These are phyloP conservation scores for Isichthys henryi DNA, from an alignment of 2,113 vertebrate genomes.

Conservation along the genomic window DNA sequence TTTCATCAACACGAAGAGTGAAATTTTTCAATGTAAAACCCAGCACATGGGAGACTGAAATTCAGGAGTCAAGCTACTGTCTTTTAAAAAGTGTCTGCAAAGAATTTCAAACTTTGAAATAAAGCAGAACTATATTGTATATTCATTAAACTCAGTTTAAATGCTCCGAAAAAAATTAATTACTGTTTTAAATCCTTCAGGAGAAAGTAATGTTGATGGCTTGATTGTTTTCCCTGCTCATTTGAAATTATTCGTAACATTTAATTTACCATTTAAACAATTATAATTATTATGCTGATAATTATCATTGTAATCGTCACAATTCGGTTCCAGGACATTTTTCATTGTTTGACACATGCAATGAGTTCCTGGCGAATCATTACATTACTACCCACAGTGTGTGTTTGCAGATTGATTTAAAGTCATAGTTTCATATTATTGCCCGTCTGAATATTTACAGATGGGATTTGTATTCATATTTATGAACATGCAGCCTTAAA, in stretches of 20 bases:
- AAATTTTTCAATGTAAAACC: not conserved
- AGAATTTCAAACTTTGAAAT: not conserved
- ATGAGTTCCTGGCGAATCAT: not conserved
- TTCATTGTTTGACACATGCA: not conserved
- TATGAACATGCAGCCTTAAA: not conserved
- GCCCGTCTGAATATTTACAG: not conserved
- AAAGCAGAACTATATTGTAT: not conserved
- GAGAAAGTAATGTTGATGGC: not conserved
- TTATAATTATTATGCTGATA: not conserved
- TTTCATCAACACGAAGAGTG: not conserved
- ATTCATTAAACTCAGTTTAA: not conserved
- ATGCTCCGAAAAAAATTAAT: not conserved
- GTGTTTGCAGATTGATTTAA: not conserved
- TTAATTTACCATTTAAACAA: not conserved
- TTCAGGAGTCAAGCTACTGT: not conserved
- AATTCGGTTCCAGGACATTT: not conserved
- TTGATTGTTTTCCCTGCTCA: not conserved
- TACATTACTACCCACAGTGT: not conserved
- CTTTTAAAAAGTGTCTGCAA: not conserved
- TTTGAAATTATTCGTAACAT: not conserved
- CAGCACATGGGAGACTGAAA: not conserved
- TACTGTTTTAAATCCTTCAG: not conserved
- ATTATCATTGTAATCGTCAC: not conserved
- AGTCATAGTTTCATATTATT: not conserved
- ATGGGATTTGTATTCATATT: not conserved